Evolutionary conservation across 2,797 vertebrate genomes (phyloP).

Genomic region (Lithobates pipiens): DNA sequence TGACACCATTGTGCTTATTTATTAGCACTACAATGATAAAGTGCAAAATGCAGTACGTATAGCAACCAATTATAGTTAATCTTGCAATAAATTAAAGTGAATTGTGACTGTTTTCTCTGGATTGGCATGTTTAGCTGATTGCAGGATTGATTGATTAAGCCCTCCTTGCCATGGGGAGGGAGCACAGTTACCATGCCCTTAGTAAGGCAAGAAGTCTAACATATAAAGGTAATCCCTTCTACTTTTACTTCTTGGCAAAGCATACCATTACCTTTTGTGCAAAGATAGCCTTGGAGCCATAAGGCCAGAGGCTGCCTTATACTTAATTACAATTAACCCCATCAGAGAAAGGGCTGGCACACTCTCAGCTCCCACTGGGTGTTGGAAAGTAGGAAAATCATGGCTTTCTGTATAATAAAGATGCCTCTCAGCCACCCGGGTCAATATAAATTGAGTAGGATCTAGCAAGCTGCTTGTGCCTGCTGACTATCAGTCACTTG

Average conservation of each 20-base stretch:
- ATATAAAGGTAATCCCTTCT: background rate
- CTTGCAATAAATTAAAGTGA: no score
- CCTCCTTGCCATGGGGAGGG: no score
- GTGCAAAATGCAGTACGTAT: no score
- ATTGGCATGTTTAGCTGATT: no score
- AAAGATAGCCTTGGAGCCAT: background rate
- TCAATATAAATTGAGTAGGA: slow-evolving; percentile 60
- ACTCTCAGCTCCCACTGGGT: background rate
- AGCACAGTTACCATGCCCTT: no score
- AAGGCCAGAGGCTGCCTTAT: background rate
- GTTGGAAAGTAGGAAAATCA: background rate
- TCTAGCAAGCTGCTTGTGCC: slow-evolving; percentile 51
- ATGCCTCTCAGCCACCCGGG: slow-evolving; percentile 52
- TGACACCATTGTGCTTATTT: no score
- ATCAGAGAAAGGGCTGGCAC: background rate
- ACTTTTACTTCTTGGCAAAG: background rate
- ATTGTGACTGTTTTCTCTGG: no score
- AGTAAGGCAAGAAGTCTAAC: background rate
- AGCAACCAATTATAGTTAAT: no score
- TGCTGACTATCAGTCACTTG: slow-evolving; percentile 59
- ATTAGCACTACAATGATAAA: no score
- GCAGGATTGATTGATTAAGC: no score
- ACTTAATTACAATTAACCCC: slow-evolving; percentile 4
- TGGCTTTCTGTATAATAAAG: slow-evolving; percentile 44
- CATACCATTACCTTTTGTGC: background rate